These are phyloP conservation scores for Smithornis capensis DNA, from an alignment of 2,113 vertebrate genomes.

Conservation along the genomic window DNA sequence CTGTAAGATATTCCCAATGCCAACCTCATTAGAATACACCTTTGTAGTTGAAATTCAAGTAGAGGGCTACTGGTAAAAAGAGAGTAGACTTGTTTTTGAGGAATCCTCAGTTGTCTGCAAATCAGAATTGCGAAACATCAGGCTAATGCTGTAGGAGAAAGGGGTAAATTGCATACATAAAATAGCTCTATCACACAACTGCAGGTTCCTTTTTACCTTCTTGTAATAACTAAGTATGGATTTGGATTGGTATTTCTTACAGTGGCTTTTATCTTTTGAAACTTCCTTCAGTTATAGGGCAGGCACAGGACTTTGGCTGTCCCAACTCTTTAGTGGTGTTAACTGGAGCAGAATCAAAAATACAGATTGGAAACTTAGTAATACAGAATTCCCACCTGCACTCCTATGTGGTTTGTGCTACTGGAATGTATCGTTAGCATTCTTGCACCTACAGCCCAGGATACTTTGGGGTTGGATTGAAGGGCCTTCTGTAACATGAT, in stretches of 20 bases:
- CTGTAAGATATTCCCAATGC: background rate
- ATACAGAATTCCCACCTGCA: background rate
- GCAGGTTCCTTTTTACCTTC: background rate
- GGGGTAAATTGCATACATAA: background rate
- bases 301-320: background rate
- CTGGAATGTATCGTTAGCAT: background rate
- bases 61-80: background rate
- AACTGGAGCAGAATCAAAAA: background rate
- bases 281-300: background rate
- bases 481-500: background rate
- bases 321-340: background rate
- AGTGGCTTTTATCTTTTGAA: background rate
- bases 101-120: background rate
- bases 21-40: background rate
- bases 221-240: background rate
- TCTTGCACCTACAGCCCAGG: background rate
- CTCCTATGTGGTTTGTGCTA: background rate
- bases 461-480: background rate
- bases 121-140: background rate
- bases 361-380: background rate
- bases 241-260: background rate
- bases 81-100: background rate
- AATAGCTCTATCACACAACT: background rate
- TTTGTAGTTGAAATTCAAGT: background rate
- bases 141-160: background rate